phyloP scores from a whole-genome alignment of 2,113 vertebrate genomes.

The Plotosus lineatus region DNA sequence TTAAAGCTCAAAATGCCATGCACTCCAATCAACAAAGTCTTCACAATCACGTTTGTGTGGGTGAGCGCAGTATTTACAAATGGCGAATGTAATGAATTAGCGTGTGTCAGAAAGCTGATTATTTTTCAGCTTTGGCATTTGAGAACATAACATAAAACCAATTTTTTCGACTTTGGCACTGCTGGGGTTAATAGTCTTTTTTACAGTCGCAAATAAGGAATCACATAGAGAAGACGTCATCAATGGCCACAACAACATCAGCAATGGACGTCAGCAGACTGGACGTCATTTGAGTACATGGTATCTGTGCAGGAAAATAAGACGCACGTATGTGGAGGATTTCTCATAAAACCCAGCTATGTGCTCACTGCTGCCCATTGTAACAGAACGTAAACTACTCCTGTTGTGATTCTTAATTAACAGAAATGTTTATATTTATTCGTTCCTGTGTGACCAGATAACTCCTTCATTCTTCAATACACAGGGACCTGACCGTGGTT shows the following conservation, averaged over 20 bases:
- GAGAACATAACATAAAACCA: too few relatives aligned
- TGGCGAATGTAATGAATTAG: too few relatives aligned
- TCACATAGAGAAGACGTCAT: constrained; percentile 48
- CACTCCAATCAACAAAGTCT: too few relatives aligned
- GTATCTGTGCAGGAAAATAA: constrained; percentile 43
- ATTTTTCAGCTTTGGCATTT: too few relatives aligned
- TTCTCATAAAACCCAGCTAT: constrained; percentile 46
- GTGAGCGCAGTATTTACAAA: too few relatives aligned
- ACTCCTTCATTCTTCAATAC: not conserved
- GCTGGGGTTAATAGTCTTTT: not conserved
- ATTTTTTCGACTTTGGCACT: too few relatives aligned
- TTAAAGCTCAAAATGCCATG: too few relatives aligned
- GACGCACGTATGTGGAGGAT: constrained; percentile 49
- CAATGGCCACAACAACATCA: too few relatives aligned
- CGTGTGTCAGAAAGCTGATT: too few relatives aligned
- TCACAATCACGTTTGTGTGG: too few relatives aligned
- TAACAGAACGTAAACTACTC: constrained; percentile 26
- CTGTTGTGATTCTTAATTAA: not conserved
- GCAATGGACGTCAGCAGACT: constrained; percentile 35
- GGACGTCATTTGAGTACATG: constrained; percentile 46
- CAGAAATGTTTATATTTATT: not conserved
- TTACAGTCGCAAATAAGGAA: constrained; percentile 41
- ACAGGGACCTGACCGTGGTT: constrained; percentile 57
- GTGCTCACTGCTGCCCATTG: constrained; percentile 66
- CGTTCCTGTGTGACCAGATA: not conserved